Conservation (phyloP, 35 echinoderm and acorn worm species). For the Heliocidaris tuberculata region DNA sequence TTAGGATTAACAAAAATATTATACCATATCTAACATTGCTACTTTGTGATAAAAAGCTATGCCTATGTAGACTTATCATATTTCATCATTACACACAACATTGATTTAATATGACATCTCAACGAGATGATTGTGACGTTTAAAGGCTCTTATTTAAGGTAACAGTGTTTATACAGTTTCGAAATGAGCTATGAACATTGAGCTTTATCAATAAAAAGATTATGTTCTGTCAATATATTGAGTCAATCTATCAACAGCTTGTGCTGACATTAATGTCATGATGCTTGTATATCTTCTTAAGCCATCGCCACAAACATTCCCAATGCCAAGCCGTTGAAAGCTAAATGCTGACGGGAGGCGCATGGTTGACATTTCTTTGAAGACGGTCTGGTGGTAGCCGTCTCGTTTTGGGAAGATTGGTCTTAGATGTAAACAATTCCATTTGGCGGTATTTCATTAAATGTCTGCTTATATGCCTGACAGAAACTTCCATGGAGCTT, state of each 20-base stretch:
- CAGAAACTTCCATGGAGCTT: too few relatives aligned
- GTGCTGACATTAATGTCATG: background rate
- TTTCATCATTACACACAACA: background rate
- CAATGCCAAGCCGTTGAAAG: background rate
- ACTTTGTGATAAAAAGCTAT: background rate
- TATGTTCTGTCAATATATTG: background rate
- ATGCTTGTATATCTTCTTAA: slow-evolving; percentile 1
- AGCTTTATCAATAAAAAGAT: background rate
- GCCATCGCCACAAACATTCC: background rate
- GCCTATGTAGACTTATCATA: background rate
- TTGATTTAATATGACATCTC: background rate
- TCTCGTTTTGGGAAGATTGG: background rate
- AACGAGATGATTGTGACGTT: background rate
- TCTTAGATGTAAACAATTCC: background rate
- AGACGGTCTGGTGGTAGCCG: background rate
- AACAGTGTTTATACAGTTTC: background rate
- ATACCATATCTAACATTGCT: too few relatives aligned
- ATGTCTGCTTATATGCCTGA: background rate
- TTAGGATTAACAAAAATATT: too few relatives aligned
- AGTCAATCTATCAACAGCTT: background rate
- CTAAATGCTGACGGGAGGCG: background rate
- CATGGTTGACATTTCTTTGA: background rate
- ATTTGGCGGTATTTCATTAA: background rate
- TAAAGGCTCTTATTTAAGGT: background rate
- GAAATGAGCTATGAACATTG: background rate